Conservation (phyloP, 2,113 vertebrate genomes). For the Ifrita kowaldi region DNA sequence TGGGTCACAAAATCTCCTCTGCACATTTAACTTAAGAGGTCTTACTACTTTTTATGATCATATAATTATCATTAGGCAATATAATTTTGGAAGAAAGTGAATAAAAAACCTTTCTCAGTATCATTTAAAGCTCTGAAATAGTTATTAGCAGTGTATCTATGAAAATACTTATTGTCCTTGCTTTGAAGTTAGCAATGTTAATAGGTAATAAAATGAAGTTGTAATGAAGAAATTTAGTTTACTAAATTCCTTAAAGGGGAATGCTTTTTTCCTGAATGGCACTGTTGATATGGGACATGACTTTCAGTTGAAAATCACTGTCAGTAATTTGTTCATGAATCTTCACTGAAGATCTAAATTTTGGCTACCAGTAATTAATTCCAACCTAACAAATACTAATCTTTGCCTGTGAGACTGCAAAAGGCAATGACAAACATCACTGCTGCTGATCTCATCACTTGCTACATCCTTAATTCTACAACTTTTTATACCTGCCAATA, state of each 20-base stretch:
- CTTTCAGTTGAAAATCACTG: constrained; percentile 24
- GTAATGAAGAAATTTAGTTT: background rate
- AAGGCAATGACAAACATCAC: background rate
- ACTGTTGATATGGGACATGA: background rate
- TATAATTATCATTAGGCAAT: background rate
- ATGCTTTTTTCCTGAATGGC: background rate
- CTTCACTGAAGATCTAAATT: background rate
- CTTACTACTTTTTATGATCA: background rate
- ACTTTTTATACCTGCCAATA: background rate
- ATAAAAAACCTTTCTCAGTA: background rate
- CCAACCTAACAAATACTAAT: background rate
- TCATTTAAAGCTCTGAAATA: background rate
- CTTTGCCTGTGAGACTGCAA: background rate
- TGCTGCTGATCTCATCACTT: background rate
- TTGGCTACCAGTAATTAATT: constrained; percentile 14
- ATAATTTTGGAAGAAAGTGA: background rate
- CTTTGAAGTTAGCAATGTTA: background rate
- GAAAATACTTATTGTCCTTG: background rate
- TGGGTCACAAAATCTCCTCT: background rate
- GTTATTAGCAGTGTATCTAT: background rate
- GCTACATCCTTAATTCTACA: background rate
- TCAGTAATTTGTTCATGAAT: constrained; percentile 34
- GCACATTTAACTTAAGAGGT: background rate
- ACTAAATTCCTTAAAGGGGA: background rate
- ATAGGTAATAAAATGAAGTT: background rate